These are phyloP conservation scores for Radopholus similis DNA, from an alignment of 1,140 invertebrate genomes.

Conservation along the genomic window DNA sequence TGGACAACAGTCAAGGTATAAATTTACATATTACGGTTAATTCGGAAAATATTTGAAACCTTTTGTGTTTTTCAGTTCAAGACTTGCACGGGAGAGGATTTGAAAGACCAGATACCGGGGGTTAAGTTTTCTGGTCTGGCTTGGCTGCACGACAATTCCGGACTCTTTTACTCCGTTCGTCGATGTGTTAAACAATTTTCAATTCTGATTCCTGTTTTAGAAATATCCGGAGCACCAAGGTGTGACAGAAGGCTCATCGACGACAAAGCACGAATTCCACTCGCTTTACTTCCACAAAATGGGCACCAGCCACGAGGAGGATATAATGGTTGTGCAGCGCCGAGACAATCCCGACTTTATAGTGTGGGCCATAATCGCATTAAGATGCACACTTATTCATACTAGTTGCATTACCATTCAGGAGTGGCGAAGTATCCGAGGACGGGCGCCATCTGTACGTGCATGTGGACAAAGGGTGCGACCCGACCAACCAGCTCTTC, in stretches of 20 bases:
- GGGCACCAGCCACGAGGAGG: constrained; percentile 79
- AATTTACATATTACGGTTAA: neutral
- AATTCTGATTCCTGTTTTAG: constrained; percentile 55
- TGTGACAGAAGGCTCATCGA: constrained; percentile 82
- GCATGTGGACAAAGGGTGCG: constrained; percentile 44
- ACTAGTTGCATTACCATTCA: neutral
- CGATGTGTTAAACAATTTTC: neutral
- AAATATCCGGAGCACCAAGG: constrained; percentile 75
- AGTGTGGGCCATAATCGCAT: constrained; percentile 69
- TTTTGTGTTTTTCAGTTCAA: constrained; percentile 63
- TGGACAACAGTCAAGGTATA: constrained; percentile 77
- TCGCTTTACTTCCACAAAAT: constrained; percentile 88
- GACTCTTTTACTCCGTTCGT: constrained; percentile 21
- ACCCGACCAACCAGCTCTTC: constrained; percentile 52
- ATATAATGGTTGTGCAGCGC: constrained; percentile 72
- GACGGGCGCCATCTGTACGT: constrained; percentile 55
- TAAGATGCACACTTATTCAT: neutral
- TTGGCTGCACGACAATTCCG: constrained; percentile 64
- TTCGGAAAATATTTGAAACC: constrained; percentile 69
- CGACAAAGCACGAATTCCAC: constrained; percentile 78
- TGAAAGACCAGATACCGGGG: constrained; percentile 79
- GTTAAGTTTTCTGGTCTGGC: constrained; percentile 84
- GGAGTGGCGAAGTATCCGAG: constrained; percentile 44
- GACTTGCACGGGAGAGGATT: constrained; percentile 70
- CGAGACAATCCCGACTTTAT: constrained; percentile 84